Evolutionary conservation across 2,888 invertebrate species (phyloP), one percentile per base, ranked within the genome.

Genomic region (Brenthis ino): DNA sequence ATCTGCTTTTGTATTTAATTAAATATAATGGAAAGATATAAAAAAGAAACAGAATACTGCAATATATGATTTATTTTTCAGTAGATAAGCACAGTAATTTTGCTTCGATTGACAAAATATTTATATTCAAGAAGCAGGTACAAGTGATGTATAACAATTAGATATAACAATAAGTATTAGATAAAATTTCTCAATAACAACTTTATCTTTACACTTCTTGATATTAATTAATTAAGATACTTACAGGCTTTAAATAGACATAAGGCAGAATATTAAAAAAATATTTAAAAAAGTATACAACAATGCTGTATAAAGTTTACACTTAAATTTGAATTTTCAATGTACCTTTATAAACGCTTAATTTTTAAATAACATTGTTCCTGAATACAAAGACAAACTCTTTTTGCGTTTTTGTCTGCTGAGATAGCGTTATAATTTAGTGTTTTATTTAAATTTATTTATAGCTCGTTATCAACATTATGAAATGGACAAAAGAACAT

Each of bases 91-190:
- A 88, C 91, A 91, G 87, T 92, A 88, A 93, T 89, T 93, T 92
- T 93, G 93, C 93, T 93, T 93, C 92, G 93, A 89, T 85, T 88
- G 88, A 86, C 86, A 88, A 89, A 89, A 89, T 90, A 91, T 90
- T 86, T 82, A 86, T 89, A 85, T 82, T 85, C 83, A 86, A 81
- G 83, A 90, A 92, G 91, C 92, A 93, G 92, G 92, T 92, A 93
- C 92, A 88, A 88, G 89, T 92, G 88, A 91, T 90, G 88, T 86
- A 86, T 84, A 89, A 91, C 89, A 89, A 85, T 87, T 87, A 90
- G 79, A 82, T 82, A 79, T 86, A 86, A 84, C 81, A 71, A 63
- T 67, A 70, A 61, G 69, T 63, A 72, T 68, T 82, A 78, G 74
- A 81, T 80, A 82, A 80, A 81, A 78, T 79, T 77, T 76, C 72